Evolutionary conservation across 2,113 vertebrate genomes (phyloP).

Genomic region (Odobenus rosmarus): DNA sequence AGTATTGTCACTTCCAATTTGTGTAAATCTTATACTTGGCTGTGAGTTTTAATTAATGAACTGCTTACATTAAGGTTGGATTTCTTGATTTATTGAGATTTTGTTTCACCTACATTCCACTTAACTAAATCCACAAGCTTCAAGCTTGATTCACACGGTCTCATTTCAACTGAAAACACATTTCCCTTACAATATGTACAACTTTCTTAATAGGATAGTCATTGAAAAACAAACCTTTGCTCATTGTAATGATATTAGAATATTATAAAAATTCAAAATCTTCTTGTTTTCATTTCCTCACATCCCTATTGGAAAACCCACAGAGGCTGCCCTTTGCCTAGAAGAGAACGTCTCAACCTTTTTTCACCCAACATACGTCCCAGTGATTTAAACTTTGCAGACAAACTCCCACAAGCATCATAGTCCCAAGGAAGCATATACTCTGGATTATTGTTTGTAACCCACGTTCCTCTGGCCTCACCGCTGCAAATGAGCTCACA

Average conservation of each 20-base stretch:
- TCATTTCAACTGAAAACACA: conserved; percentile 46
- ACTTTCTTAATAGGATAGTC: conserved; percentile 50
- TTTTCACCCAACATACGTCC: not conserved
- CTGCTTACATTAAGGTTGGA: conserved; percentile 43
- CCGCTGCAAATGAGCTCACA: not conserved
- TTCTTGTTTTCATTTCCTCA: not conserved
- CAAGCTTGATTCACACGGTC: conserved; percentile 54
- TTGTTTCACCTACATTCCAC: conserved; percentile 58
- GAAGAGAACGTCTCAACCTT: not conserved
- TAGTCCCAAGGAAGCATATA: not conserved
- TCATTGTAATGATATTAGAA: conserved; percentile 19
- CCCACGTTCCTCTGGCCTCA: not conserved
- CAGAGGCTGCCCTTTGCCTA: not conserved
- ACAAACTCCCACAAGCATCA: not conserved
- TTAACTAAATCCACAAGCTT: conserved; percentile 56
- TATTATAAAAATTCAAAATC: not conserved
- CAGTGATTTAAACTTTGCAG: not conserved
- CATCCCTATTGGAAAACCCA: not conserved
- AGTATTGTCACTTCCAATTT: not conserved
- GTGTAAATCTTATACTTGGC: conserved; percentile 54
- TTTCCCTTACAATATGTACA: conserved; percentile 44
- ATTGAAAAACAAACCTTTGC: conserved; percentile 52
- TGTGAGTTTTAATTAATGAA: conserved; percentile 70
- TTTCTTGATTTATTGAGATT: conserved; percentile 72
- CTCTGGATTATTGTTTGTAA: not conserved